These are phyloP conservation scores for Amphipyra berbera DNA, from an alignment of 2,888 invertebrate genomes.

Conservation along the genomic window DNA sequence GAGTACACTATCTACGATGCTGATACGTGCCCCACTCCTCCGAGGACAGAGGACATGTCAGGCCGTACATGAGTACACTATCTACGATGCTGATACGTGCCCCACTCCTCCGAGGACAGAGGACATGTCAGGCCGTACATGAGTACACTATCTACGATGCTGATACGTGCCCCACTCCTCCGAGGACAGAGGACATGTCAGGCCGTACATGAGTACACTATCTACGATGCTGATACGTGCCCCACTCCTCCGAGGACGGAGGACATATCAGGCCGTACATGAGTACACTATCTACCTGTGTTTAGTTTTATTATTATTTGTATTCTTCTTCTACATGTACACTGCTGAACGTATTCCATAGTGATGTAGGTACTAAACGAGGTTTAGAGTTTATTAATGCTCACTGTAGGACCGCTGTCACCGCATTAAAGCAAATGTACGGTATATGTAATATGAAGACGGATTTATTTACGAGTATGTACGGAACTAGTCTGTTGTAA, in stretches of 20 bases:
- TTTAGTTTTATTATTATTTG: too few relatives aligned
- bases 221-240: constrained; percentile 4
- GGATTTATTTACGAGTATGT: not conserved
- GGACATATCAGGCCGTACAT: not conserved
- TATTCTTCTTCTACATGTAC: too few relatives aligned
- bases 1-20: not conserved
- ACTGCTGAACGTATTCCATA: too few relatives aligned
- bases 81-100: constrained; percentile 4
- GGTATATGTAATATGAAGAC: not conserved
- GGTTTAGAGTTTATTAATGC: too few relatives aligned
- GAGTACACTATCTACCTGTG: too few relatives aligned
- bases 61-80: not conserved
- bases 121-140: not conserved
- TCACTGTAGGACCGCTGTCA: not conserved
- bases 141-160: not conserved
- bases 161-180: not conserved
- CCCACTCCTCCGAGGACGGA: not conserved
- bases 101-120: not conserved
- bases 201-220: not conserved
- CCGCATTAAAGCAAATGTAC: not conserved
- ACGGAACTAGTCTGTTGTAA: too few relatives aligned
- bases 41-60: not conserved
- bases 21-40: not conserved
- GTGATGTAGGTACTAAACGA: too few relatives aligned
- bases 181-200: not conserved